phyloP scores from a whole-genome alignment of 2,113 vertebrate species.

The Myrmecobius fasciatus region DNA sequence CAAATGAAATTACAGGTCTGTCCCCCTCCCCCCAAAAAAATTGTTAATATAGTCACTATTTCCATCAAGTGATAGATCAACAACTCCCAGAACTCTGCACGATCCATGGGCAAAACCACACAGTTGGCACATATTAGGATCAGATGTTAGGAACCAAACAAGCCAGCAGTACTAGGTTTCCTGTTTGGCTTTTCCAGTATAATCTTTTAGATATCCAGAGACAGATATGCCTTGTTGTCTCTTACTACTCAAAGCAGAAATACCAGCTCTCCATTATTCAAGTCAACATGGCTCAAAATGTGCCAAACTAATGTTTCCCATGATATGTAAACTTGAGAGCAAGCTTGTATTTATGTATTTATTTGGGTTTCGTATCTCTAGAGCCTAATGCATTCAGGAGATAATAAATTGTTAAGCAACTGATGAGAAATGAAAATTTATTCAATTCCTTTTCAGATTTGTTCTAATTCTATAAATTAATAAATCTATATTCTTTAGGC shows the following conservation, averaged over 20 bases:
- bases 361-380: not conserved
- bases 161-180: not conserved
- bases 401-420: not conserved
- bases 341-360: not conserved
- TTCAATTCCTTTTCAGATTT: not conserved
- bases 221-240: not conserved
- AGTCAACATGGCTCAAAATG: not conserved
- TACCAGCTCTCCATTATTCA: not conserved
- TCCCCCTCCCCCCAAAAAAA: too few relatives aligned
- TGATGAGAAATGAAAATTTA: not conserved
- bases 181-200: not conserved
- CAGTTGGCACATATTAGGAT: not conserved
- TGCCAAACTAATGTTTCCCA: not conserved
- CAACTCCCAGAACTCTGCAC: not conserved
- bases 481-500: not conserved
- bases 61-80: not conserved
- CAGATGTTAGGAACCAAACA: not conserved
- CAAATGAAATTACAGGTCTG: too few relatives aligned
- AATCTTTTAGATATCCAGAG: not conserved
- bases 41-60: not conserved
- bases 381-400: not conserved
- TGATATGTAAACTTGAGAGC: not conserved
- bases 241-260: not conserved
- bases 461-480: not conserved
- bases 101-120: not conserved